These are phyloP conservation scores for Corvus hawaiiensis DNA, from an alignment of 2,113 vertebrate genomes.

Conservation along the genomic window DNA sequence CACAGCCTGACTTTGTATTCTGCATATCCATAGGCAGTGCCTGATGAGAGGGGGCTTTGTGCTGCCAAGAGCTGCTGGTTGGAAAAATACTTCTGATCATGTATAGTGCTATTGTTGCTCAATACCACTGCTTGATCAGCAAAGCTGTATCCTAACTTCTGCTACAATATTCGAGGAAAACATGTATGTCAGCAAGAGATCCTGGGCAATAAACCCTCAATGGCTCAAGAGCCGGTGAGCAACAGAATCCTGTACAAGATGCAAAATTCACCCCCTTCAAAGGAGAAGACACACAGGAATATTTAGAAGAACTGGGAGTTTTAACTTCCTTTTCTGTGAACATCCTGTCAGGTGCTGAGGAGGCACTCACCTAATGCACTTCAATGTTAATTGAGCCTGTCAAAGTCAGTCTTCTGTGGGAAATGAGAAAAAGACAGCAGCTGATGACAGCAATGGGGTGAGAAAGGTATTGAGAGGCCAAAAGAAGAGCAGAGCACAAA, in stretches of 20 bases:
- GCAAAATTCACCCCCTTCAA: neutral
- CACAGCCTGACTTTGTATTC: slow-evolving; percentile 66
- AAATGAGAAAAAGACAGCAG: neutral
- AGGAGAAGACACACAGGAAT: neutral
- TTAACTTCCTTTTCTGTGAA: neutral
- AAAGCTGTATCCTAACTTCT: neutral
- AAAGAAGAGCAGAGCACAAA: neutral
- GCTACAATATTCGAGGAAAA: neutral
- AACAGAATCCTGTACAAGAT: neutral
- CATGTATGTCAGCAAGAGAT: neutral
- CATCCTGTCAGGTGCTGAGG: neutral
- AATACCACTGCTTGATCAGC: neutral
- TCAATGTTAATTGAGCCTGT: neutral
- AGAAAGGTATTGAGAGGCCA: neutral
- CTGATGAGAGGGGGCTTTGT: slow-evolving; percentile 70
- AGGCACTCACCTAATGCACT: neutral
- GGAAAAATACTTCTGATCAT: slow-evolving; percentile 41
- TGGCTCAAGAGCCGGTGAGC: neutral
- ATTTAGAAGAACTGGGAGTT: neutral
- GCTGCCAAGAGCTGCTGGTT: slow-evolving; percentile 8
- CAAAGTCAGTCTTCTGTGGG: neutral
- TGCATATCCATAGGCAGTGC: neutral
- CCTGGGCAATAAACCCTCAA: neutral
- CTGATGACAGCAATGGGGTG: neutral
- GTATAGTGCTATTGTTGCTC: slow-evolving; percentile 41